Percentiles rank a stretch among this genome's conserved stretches.
These are phyloP conservation scores for Esperia sulphurella DNA, from an alignment of 2,888 invertebrate genomes.

Conservation along the genomic window DNA sequence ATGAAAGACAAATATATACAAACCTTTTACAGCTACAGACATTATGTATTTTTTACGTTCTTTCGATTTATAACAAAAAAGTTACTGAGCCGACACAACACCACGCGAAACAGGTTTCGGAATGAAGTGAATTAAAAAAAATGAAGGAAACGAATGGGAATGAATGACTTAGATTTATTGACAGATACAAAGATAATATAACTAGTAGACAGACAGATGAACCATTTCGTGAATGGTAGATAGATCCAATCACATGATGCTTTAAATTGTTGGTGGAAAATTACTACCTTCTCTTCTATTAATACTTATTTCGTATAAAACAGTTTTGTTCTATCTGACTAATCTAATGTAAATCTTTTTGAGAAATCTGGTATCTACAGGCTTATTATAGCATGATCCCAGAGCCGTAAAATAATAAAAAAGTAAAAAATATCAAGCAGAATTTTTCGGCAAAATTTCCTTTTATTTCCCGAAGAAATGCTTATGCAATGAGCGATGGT, in stretches of 20 bases:
- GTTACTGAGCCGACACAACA: constrained; percentile 13
- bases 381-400: not conserved
- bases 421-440: too few species aligned
- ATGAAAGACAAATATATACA: constrained; percentile 14
- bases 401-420: too few species aligned
- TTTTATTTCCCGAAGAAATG: constrained; percentile 30
- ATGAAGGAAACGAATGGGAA: not conserved
- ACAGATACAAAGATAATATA: too few species aligned
- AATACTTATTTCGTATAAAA: too few species aligned
- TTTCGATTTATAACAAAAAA: constrained; percentile 3
- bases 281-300: too few species aligned
- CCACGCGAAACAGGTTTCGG: too few species aligned
- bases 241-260: too few species aligned
- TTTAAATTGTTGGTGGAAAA: too few species aligned
- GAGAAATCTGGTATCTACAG: not conserved
- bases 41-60: constrained; percentile 17
- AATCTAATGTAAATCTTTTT: too few species aligned
- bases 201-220: too few species aligned
- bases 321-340: too few species aligned
- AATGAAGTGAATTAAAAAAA: constrained; percentile 12
- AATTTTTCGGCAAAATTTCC: constrained; percentile 5
- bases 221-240: too few species aligned
- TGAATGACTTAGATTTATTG: not conserved
- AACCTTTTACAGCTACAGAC: constrained; percentile 69
- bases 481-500: constrained; percentile 77